Evolutionary conservation across 2,888 invertebrate species (phyloP), one percentile per base, ranked within the genome.

Genomic region (Acleris literana): DNA sequence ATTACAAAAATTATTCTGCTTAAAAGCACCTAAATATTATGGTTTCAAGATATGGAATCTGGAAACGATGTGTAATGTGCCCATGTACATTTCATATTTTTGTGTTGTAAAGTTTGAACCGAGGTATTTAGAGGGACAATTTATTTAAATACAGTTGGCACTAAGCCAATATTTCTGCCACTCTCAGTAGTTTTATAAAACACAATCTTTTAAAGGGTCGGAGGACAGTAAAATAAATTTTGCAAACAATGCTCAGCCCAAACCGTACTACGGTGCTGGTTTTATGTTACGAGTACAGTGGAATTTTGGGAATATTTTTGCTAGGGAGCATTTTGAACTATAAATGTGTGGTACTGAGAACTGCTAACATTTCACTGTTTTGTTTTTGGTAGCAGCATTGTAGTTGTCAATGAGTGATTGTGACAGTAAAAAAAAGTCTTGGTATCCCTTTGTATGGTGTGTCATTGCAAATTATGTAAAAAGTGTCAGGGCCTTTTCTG

Each of bases 221-320:
- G 39, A 33, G 56, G 59, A 59, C 54, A 60, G 46, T 49, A 6
- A 49, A 64, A 55, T 60, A 55, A 60, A 64, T 60, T 60, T 64
- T 55, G 54, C 54, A 64, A 49, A 49, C 59, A 20, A 54, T 59
- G 39, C 48, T 60, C n/a, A 17, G 16, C 29, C 54, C 54, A 60
- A 49, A 59, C 54, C 4, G 51, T 63, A 57, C 58, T 54, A 33
- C 53, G 46, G 17, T 18, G 44, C 48, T 17, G 53, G 54, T 64
- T 59, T 53, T 54, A 53, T 44, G 25, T 57, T 16, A 44, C 49
- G 29, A 43, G n/a, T n/a, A n/a, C n/a, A n/a, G n/a, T 43, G 63
- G 61, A 13, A 51, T 63, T 39, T n/a, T 16, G 48, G 1, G n/a
- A 20, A 18, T 52, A 17, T 44, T 18, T 9, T 20, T 3, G 13